These are phyloP conservation scores for Sander vitreus DNA, from an alignment of 2,113 vertebrate genomes.

Conservation along the genomic window DNA sequence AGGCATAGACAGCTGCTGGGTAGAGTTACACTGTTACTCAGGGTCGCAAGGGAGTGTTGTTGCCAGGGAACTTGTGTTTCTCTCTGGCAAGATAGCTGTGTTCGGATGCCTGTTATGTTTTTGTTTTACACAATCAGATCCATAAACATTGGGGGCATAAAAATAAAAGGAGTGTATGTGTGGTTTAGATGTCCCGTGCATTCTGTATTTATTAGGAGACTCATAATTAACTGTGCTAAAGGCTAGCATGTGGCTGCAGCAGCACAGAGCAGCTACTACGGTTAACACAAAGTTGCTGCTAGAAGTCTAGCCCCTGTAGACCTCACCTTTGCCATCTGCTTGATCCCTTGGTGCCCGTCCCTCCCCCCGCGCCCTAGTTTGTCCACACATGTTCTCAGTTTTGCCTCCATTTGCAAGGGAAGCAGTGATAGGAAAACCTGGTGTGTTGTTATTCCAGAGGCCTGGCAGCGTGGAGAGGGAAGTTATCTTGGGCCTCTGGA, in stretches of 20 bases:
- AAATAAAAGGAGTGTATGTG: constrained; percentile 8
- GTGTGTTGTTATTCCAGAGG: constrained; percentile 78
- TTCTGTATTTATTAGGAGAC: constrained; percentile 9
- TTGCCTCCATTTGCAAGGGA: constrained; percentile 66
- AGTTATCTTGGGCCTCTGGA: constrained; percentile 74
- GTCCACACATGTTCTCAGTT: constrained; percentile 78
- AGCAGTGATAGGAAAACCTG: constrained; percentile 78
- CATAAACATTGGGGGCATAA: not conserved
- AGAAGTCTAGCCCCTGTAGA: constrained; percentile 43
- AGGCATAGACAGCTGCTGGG: constrained; percentile 74
- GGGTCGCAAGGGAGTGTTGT: constrained; percentile 51
- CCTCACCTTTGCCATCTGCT: constrained; percentile 76
- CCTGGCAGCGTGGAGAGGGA: constrained; percentile 67
- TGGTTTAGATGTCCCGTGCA: constrained; percentile 1
- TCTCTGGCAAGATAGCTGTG: not conserved
- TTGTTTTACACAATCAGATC: not conserved
- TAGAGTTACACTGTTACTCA: constrained; percentile 66
- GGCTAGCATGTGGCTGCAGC: constrained; percentile 22
- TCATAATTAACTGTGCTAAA: constrained; percentile 12
- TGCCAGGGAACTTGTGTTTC: constrained; percentile 61
- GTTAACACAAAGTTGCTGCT: constrained; percentile 49
- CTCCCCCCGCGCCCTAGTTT: constrained; percentile 40
- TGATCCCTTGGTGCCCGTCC: constrained; percentile 17
- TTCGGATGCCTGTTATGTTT: not conserved
- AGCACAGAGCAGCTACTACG: constrained; percentile 17